Evolutionary conservation across 2,113 vertebrate species (phyloP), one percentile per base, ranked within the genome.

Genomic region (Kryptolebias marmoratus): DNA sequence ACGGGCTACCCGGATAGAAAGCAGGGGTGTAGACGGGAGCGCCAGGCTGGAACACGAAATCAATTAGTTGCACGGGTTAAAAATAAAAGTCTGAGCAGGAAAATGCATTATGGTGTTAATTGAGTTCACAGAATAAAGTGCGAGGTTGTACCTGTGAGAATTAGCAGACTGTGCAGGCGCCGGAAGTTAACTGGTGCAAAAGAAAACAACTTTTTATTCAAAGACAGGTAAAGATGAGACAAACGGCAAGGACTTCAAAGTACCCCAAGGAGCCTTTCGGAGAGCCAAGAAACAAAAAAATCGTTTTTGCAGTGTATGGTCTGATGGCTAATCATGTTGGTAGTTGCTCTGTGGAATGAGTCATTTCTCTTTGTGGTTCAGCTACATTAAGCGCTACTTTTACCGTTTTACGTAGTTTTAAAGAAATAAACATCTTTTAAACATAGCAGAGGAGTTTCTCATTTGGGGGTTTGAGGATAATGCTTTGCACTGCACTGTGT

Each of bases 111-210:
- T 85, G 84, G 92, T 92, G 93, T 90, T 93, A 93, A 94, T 94
- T 94, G 93, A 91, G 91, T 94, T 94, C 93, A 91, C 89, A 92
- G 90, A 84, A 82, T 70, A 72, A 88, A 73, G 90, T 90, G 87
- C 82, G 82, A 90, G 81, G 70, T 67, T 89, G 91, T 93, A 90
- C 91, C 91, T 91, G 90, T 74, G 93, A 92, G 93, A 92, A 90
- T 91, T 86, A 79, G 64, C 87, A 89, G 77, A 85, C 85, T 86
- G 79, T 71, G 68, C 71, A 86, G 76, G 59, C 71, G 52, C 72
- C 31, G 84, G 83, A 85, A 88, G 80, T 77, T 89, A 80, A 82
- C 67, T 87, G 73, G 77, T 87, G 60, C 1, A 39, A 57, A 16
- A 50, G 22, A 44, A 64, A 64, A 56, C 39, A 61, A 62, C 73